Conservation (phyloP, 2,797 vertebrate genomes). For the Monodelphis domestica region DNA sequence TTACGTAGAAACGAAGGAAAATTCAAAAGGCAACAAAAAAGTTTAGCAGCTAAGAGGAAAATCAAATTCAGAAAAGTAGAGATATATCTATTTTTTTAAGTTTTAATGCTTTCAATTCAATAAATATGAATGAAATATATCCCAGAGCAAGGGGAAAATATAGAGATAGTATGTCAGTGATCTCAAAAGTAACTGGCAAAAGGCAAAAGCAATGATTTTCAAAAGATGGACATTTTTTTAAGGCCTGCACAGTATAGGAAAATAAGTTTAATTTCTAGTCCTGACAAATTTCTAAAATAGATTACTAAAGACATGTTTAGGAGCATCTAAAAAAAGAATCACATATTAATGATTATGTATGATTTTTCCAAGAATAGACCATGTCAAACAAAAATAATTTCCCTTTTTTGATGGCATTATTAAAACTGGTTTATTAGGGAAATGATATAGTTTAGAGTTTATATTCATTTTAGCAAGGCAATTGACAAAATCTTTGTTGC, state of each 20-base stretch:
- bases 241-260: background rate
- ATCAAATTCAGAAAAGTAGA: background rate
- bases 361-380: background rate
- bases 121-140: background rate
- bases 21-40: background rate
- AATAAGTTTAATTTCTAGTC: background rate
- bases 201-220: background rate
- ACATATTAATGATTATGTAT: background rate
- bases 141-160: background rate
- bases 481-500: background rate
- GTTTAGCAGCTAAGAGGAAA: background rate
- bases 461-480: background rate
- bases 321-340: background rate
- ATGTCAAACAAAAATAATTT: background rate
- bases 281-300: background rate
- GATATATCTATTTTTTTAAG: too few relatives aligned
- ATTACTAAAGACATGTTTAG: background rate
- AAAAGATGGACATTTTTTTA: background rate
- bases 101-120: background rate
- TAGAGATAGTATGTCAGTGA: background rate
- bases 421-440: background rate
- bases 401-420: background rate
- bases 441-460: background rate
- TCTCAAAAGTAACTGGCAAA: background rate
- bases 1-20: background rate